phyloP scores from a whole-genome alignment of 2,797 vertebrate genomes.

The Mionectes olivaceus region DNA sequence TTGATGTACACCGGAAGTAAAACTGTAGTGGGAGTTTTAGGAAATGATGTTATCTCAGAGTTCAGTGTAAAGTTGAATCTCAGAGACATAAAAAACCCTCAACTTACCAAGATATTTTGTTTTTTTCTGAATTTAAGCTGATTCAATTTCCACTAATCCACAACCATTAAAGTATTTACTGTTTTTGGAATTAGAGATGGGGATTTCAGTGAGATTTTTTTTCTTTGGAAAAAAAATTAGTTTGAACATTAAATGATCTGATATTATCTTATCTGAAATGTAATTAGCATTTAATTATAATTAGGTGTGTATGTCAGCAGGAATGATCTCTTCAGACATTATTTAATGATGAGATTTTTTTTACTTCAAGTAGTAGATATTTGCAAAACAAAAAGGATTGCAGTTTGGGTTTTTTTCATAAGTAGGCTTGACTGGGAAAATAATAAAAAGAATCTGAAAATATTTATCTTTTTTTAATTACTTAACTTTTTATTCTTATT shows the following conservation, averaged over 20 bases:
- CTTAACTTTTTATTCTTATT: neutral
- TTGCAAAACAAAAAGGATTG: neutral
- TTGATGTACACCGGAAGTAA: neutral
- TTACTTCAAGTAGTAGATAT: neutral
- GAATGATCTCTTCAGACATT: neutral
- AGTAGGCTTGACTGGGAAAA: neutral
- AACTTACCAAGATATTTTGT: neutral
- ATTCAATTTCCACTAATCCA: neutral
- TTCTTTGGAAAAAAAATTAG: neutral
- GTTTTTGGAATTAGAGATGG: neutral
- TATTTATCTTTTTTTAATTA: neutral
- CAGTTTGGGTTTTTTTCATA: neutral
- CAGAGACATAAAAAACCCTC: neutral
- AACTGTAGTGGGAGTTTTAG: neutral
- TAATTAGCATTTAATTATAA: neutral
- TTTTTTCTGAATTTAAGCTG: neutral
- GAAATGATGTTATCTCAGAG: neutral
- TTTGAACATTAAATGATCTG: neutral
- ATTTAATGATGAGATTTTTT: neutral
- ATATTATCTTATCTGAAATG: neutral
- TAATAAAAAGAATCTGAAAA: neutral
- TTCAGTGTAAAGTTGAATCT: neutral
- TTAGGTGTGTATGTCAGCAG: neutral
- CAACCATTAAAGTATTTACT: neutral
- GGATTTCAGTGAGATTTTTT: neutral